phyloP scores from a whole-genome alignment of 2,797 vertebrate species.

The Pangasius djambal region DNA sequence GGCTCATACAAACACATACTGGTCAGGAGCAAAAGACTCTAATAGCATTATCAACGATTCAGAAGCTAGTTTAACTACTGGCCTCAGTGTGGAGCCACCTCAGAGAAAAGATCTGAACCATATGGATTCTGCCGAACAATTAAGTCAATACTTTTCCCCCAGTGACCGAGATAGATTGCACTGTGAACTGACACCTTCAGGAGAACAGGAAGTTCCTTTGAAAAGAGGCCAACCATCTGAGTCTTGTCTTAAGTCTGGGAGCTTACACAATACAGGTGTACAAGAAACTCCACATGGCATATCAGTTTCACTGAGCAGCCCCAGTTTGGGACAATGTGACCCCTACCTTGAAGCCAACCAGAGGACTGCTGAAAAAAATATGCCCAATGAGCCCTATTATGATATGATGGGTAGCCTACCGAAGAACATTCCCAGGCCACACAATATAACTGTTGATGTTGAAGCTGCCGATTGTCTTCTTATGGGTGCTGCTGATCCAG shows the following conservation, averaged over 20 bases:
- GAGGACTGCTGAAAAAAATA: constrained; percentile 56
- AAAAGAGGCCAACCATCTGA: constrained; percentile 53
- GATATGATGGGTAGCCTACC: constrained; percentile 68
- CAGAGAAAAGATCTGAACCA: constrained; percentile 66
- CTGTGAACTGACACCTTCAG: constrained; percentile 66
- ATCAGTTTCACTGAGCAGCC: constrained; percentile 75
- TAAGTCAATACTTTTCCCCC: constrained; percentile 63
- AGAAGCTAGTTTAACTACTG: constrained; percentile 76
- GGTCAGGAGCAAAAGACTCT: constrained; percentile 72
- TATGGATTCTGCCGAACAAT: constrained; percentile 60
- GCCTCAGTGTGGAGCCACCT: constrained; percentile 82
- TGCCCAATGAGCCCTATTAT: constrained; percentile 67
- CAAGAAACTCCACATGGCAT: constrained; percentile 71
- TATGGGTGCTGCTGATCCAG: constrained; percentile 62
- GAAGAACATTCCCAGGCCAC: constrained; percentile 72
- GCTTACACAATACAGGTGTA: constrained; percentile 26
- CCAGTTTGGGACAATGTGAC: constrained; percentile 77
- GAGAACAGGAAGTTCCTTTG: constrained; percentile 54
- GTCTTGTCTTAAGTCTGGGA: constrained; percentile 42
- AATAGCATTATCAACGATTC: constrained; percentile 71
- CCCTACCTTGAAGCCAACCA: constrained; percentile 73
- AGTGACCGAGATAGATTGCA: constrained; percentile 58
- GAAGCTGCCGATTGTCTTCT: constrained; percentile 74
- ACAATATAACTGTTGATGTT: constrained; percentile 75
- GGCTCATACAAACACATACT: constrained; percentile 68